phyloP scores from a whole-genome alignment of 2,888 invertebrate species.

The Drosophila subsilvestris region DNA sequence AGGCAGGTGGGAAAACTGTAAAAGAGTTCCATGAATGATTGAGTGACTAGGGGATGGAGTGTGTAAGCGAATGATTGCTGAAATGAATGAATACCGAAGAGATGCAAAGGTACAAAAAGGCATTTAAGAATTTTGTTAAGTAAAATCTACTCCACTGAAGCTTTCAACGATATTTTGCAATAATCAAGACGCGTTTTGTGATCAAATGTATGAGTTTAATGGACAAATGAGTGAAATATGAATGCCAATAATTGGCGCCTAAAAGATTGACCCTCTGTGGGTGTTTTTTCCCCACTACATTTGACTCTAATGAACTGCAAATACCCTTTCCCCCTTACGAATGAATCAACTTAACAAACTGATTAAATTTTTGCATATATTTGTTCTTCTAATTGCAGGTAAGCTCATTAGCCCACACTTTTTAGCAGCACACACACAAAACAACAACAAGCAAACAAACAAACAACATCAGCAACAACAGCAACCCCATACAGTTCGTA shows the following conservation, averaged over 20 bases:
- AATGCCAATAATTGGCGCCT: conserved; percentile 22
- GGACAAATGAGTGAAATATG: conserved; percentile 1
- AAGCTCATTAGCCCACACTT: conserved; percentile 60
- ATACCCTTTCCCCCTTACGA: not conserved
- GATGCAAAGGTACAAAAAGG: not conserved
- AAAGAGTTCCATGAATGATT: conserved; percentile 6
- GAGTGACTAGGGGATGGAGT: not conserved
- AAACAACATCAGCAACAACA: conserved; percentile 31
- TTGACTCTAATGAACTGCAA: conserved; percentile 1
- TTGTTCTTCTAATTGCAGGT: conserved; percentile 77
- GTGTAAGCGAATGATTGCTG: no score
- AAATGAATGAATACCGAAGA: not conserved
- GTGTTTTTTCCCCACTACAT: not conserved
- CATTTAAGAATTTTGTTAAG: not conserved
- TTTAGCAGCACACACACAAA: conserved; percentile 34
- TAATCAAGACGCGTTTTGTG: not conserved
- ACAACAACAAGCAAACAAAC: conserved; percentile 24
- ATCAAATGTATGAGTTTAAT: no score
- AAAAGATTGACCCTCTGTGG: not conserved
- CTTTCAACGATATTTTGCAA: not conserved
- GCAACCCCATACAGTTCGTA: conserved; percentile 11
- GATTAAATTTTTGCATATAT: conserved; percentile 31
- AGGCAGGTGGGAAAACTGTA: conserved; percentile 64
- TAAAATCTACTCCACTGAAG: no score
- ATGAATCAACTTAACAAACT: conserved; percentile 11